Evolutionary conservation across 2,797 vertebrate species (phyloP).

Genomic region (Coracias cyanogaster): DNA sequence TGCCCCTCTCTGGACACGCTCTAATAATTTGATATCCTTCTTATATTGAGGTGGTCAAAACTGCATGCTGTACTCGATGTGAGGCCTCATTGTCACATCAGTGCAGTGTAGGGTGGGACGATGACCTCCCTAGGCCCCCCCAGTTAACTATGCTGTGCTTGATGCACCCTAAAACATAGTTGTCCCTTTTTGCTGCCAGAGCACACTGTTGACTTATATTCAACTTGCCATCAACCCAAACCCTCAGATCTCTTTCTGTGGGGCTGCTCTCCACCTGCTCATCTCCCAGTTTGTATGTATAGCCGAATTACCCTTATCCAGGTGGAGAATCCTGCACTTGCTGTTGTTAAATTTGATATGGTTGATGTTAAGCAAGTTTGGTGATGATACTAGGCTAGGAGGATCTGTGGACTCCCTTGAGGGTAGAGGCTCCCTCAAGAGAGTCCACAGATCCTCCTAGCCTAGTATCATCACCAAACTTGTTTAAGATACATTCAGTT

Average conservation of each 20-base stretch:
- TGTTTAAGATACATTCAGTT: neutral
- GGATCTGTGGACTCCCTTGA: too few species aligned
- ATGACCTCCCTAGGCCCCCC: neutral
- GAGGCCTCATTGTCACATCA: neutral
- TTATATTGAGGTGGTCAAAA: neutral
- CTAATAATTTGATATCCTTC: neutral
- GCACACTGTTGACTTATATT: accelerated
- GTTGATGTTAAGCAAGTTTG: too few species aligned
- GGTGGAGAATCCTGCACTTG: neutral
- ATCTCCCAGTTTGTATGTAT: accelerated
- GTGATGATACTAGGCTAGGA: too few species aligned
- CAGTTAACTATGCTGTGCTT: neutral
- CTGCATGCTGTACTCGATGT: neutral
- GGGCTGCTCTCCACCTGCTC: neutral
- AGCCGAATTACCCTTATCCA: neutral
- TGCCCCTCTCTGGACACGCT: neutral
- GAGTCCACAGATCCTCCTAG: neutral
- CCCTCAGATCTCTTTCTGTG: neutral
- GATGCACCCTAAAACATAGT: neutral
- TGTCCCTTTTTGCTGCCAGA: neutral
- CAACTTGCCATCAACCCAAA: neutral
- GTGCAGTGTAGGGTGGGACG: neutral
- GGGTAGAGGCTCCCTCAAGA: accelerated
- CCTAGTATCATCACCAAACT: neutral
- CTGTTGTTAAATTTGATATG: neutral